A percentile compares a stretch with the other conserved stretches of the same genome.
Conservation (phyloP, 1,140 invertebrate species). For the Neotoxoptera formosana region DNA sequence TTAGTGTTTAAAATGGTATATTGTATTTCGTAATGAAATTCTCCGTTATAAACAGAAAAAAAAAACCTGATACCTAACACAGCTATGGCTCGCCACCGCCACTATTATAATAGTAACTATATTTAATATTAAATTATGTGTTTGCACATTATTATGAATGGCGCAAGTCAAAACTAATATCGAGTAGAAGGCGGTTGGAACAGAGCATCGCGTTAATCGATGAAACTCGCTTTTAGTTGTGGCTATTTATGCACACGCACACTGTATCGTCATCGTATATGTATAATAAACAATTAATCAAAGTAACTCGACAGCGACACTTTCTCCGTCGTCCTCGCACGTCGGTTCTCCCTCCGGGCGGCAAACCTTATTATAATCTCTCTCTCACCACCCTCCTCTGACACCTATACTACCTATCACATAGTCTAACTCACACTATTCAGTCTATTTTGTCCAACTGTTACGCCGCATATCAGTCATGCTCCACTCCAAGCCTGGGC, state of each 20-base stretch:
- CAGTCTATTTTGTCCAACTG: too few relatives aligned
- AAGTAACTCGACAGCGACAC: constrained; percentile 7
- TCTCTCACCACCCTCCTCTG: neutral
- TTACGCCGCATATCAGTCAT: too few relatives aligned
- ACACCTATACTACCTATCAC: neutral
- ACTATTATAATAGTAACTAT: neutral
- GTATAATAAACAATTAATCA: constrained; percentile 10
- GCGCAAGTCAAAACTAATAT: neutral
- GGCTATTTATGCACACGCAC: neutral
- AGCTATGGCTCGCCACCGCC: neutral
- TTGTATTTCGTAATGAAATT: neutral
- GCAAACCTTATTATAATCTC: too few relatives aligned
- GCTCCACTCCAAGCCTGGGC: too few relatives aligned
- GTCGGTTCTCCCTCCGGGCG: neutral
- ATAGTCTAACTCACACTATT: too few relatives aligned
- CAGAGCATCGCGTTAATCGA: constrained; percentile 6
- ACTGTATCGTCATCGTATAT: neutral
- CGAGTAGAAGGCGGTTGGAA: neutral
- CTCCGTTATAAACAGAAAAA: neutral
- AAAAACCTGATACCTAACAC: neutral
- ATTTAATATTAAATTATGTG: too few relatives aligned
- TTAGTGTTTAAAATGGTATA: neutral
- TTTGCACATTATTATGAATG: neutral
- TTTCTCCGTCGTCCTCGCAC: neutral
- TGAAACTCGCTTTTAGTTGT: neutral